Base-by-base conservation (phyloP, 92 coral and sea anemone genomes). In the Zoanthus solanderi region DNA sequence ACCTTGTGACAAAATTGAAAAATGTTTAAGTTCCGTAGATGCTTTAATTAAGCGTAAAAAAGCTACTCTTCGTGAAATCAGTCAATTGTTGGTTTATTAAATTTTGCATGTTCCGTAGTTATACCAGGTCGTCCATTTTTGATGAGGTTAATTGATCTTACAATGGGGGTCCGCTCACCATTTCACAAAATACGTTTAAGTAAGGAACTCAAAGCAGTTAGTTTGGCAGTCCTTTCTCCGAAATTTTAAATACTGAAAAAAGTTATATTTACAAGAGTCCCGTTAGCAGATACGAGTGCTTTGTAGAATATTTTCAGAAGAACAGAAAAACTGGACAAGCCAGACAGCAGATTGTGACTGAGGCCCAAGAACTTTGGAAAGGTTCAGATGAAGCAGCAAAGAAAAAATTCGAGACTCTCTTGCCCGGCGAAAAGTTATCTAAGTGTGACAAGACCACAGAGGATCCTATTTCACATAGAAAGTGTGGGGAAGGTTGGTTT, bases 91-190 rank as follows among this genome's bases (percentile, higher is more conserved):
- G 87, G 87, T 34, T 76, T 83, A 52, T 47, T 68, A 42, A 83
- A 83, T 83, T 83, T 83, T 34, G 87, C 87, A 32, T 83, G 87
- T 83, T 83, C 87, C 17, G 87, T 57, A 29, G 67, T 60, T 60
- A 60, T 23, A n/a, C 93, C 85, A 5, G 87, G 92, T 32, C 75
- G 87, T 53, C 90, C 92, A 34, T 90, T 78, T 60, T 48, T 90
- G 61, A 85, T 81, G n/a, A 32, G 87, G 46, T 63, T 90, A 5
- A 72, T 78, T 28, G 91, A 87, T 76, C 71, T 87, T 63, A 90
- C 90, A 6, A 61, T 72, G 32, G 88, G 84, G 16, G 48, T 90
- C 23, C 71, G 32, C 30, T 44, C 83, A n/a, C 66, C 90, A 44
- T 78, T 48, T 47, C 86, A 91, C 46, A 60, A 13, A 66, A 53